Evolutionary conservation across 2,797 vertebrate genomes (phyloP).

Genomic region (Propithecus perrieri): DNA sequence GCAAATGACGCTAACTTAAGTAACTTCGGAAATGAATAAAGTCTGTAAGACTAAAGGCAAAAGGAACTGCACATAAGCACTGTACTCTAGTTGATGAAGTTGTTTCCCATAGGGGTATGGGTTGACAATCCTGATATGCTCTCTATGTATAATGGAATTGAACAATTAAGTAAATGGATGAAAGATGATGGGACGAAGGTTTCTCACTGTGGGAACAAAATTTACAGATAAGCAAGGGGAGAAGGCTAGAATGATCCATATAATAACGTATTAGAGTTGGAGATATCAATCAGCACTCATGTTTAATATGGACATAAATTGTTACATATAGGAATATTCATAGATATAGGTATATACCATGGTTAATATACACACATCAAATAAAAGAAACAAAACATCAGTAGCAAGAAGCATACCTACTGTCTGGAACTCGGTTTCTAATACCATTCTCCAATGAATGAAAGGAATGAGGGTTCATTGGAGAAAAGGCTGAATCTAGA

Average conservation of each 20-base stretch:
- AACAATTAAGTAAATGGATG: constrained; percentile 13
- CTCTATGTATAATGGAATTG: not conserved
- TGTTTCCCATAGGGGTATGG: not conserved
- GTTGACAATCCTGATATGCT: not conserved
- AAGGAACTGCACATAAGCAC: not conserved
- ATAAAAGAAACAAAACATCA: not conserved
- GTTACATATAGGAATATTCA: not conserved
- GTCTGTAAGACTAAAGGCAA: not conserved
- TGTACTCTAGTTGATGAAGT: not conserved
- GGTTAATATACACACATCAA: not conserved
- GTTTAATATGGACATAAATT: not conserved
- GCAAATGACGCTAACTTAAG: not conserved
- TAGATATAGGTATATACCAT: not conserved
- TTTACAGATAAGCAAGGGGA: not conserved
- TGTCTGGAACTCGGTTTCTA: not conserved
- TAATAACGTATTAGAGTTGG: not conserved
- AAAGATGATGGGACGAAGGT: not conserved
- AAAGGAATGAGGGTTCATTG: not conserved
- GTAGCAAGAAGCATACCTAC: not conserved
- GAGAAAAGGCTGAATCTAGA: not conserved
- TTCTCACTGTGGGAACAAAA: not conserved
- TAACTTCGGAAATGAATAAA: not conserved
- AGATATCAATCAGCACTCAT: not conserved
- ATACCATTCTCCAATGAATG: not conserved
- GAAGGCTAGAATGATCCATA: not conserved